A percentile compares a stretch with the other conserved stretches of the same genome.
phyloP scores from a whole-genome alignment of 2,113 vertebrate species.

The Stercorarius parasiticus region DNA sequence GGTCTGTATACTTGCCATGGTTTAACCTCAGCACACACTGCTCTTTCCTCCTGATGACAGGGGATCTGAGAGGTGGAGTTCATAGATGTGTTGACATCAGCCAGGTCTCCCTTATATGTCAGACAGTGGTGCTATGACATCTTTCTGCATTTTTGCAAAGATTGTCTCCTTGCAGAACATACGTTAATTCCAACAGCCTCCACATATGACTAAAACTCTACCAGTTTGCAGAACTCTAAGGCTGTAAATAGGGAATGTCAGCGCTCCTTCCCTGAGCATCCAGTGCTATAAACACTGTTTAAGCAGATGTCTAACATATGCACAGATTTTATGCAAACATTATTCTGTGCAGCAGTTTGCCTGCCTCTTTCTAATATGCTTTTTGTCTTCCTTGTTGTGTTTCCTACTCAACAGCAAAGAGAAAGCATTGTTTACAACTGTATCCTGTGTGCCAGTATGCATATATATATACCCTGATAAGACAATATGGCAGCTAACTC shows the following conservation, averaged over 20 bases:
- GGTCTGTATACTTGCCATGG: neutral
- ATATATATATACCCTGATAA: neutral
- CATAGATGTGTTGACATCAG: neutral
- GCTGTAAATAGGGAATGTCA: neutral
- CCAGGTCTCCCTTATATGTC: neutral
- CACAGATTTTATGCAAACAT: neutral
- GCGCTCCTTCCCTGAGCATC: neutral
- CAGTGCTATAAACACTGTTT: neutral
- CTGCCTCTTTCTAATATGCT: neutral
- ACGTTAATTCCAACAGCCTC: neutral
- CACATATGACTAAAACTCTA: neutral
- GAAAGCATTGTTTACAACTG: neutral
- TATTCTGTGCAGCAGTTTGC: neutral
- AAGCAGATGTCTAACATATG: neutral
- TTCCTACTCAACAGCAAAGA: neutral
- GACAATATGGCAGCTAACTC: neutral
- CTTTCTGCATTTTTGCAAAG: neutral
- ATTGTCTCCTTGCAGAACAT: neutral
- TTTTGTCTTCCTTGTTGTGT: neutral
- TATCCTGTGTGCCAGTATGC: neutral
- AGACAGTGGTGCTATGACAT: neutral
- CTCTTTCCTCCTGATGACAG: neutral
- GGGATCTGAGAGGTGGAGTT: neutral
- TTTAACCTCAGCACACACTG: neutral
- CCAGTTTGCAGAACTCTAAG: neutral